phyloP scores from a whole-genome alignment of 2,113 vertebrate species.

The Patagioenas fasciata region DNA sequence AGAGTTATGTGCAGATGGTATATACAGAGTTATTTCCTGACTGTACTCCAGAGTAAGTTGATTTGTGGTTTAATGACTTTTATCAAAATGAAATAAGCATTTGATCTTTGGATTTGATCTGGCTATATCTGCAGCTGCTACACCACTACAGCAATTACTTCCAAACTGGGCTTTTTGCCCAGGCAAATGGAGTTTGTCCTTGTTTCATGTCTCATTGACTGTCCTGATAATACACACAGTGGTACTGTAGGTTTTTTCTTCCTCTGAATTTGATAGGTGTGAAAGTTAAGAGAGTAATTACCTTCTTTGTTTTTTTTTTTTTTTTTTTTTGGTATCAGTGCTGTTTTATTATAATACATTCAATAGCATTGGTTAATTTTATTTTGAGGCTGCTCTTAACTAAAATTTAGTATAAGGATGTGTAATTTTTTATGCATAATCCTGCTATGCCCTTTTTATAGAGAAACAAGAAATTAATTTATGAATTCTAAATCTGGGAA shows the following conservation, averaged over 20 bases:
- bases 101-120: conserved; percentile 77
- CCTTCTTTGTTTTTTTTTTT: background rate
- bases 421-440: conserved; percentile 37
- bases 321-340: background rate
- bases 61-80: conserved; percentile 75
- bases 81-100: conserved; percentile 77
- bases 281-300: background rate
- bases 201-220: conserved; percentile 66
- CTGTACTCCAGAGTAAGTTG: conserved; percentile 56
- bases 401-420: background rate
- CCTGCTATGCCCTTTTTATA: background rate
- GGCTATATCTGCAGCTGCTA: conserved; percentile 68
- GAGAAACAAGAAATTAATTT: conserved; percentile 17
- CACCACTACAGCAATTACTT: conserved; percentile 66
- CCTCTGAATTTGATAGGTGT: conserved; percentile 49
- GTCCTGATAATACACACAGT: conserved; percentile 41
- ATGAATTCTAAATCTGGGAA: conserved; percentile 31
- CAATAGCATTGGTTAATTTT: background rate
- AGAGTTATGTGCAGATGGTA: conserved; percentile 57
- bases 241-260: conserved; percentile 15
- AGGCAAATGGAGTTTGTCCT: conserved; percentile 72
- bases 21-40: conserved; percentile 64
- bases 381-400: background rate
- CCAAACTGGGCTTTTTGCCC: conserved; percentile 71
- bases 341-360: conserved; percentile 2